Percentiles rank a stretch among this genome's conserved stretches.
These are phyloP conservation scores for Colinus virginianus DNA, from an alignment of 2,113 vertebrate genomes.

Conservation along the genomic window DNA sequence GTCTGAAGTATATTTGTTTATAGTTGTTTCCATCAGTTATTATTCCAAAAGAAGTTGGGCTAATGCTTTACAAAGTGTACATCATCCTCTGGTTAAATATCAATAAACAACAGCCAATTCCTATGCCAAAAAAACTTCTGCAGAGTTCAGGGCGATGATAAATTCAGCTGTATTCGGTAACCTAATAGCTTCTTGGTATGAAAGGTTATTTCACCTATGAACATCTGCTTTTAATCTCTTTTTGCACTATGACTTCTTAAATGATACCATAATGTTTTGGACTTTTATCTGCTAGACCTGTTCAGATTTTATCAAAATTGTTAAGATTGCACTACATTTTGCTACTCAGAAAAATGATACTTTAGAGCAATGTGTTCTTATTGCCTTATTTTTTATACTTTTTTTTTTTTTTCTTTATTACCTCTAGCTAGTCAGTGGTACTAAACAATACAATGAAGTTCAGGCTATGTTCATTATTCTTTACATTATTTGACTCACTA, in stretches of 20 bases:
- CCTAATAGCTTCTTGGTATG: slow-evolving; percentile 43
- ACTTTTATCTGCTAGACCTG: not conserved
- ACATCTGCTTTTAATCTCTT: slow-evolving; percentile 63
- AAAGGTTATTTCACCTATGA: slow-evolving; percentile 39
- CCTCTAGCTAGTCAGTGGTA: not conserved
- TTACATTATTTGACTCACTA: not conserved
- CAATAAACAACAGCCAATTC: slow-evolving; percentile 41
- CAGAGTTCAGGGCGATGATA: slow-evolving; percentile 31
- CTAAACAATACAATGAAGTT: not conserved
- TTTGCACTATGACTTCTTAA: slow-evolving; percentile 38
- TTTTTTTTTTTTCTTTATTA: slow-evolving; percentile 26
- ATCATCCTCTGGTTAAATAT: slow-evolving; percentile 33
- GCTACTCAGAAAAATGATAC: not conserved
- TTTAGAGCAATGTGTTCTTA: not conserved
- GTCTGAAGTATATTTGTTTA: not conserved
- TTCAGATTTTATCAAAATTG: slow-evolving; percentile 27
- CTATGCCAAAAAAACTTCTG: not conserved
- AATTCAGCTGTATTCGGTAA: slow-evolving; percentile 67
- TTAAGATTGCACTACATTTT: slow-evolving; percentile 20
- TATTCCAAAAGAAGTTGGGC: not conserved
- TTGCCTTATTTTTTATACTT: not conserved
- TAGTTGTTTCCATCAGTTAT: not conserved
- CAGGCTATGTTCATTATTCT: not conserved
- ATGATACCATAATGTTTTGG: not conserved
- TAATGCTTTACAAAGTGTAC: slow-evolving; percentile 1